Percentiles rank a stretch among this genome's conserved stretches.
These are phyloP conservation scores for Corythaixoides concolor DNA, from an alignment of 2,113 vertebrate genomes.

Conservation along the genomic window DNA sequence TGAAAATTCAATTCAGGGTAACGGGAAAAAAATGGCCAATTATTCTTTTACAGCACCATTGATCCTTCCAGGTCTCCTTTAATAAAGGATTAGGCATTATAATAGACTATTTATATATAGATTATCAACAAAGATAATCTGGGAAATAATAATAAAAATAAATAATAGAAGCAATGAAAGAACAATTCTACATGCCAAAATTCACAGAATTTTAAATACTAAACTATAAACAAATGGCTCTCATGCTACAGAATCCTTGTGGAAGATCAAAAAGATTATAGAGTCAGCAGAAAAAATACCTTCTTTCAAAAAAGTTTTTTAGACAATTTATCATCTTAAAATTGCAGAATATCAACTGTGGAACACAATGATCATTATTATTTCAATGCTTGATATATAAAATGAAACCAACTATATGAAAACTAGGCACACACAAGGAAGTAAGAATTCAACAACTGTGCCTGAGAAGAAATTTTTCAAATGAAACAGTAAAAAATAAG, in stretches of 20 bases:
- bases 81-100: neutral
- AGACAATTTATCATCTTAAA: neutral
- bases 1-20: slow-evolving; percentile 70
- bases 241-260: neutral
- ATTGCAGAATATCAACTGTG: neutral
- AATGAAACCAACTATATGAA: neutral
- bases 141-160: neutral
- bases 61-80: slow-evolving; percentile 28
- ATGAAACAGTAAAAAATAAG: neutral
- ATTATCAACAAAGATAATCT: neutral
- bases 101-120: neutral
- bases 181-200: neutral
- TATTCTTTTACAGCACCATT: slow-evolving; percentile 56
- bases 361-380: neutral
- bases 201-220: neutral
- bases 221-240: neutral
- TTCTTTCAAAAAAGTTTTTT: neutral
- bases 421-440: neutral
- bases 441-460: neutral
- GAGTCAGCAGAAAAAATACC: neutral
- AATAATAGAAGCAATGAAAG: neutral
- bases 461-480: neutral
- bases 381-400: neutral
- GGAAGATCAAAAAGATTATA: neutral
- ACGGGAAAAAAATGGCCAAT: slow-evolving; percentile 60